Conservation (phyloP, 2,113 vertebrate species). For the Antechinus stuartii region DNA sequence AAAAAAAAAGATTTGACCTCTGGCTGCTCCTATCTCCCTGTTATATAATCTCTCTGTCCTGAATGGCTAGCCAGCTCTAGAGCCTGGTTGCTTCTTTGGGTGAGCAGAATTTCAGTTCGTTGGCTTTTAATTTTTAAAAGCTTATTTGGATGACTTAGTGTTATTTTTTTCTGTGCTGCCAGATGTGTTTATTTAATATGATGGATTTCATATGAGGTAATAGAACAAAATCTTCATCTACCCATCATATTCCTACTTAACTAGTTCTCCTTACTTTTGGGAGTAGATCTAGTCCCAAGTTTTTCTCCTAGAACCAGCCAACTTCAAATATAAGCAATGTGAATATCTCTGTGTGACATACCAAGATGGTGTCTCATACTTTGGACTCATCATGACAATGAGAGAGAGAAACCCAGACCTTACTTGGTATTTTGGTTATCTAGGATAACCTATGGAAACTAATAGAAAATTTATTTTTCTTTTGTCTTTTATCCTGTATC, state of each 20-base stretch:
- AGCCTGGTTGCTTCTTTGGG: constrained; percentile 43
- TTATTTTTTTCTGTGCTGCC: constrained; percentile 37
- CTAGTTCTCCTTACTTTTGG: constrained; percentile 36
- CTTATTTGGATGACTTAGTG: constrained; percentile 51
- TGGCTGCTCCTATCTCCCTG: constrained; percentile 32
- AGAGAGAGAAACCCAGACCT: constrained; percentile 58
- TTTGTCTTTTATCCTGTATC: neutral
- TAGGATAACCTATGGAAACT: constrained; percentile 48
- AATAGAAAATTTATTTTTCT: constrained; percentile 55
- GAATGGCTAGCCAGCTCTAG: neutral
- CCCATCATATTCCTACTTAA: constrained; percentile 33
- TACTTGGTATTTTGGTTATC: constrained; percentile 42
- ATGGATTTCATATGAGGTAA: constrained; percentile 51
- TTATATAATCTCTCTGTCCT: constrained; percentile 19
- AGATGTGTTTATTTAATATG: constrained; percentile 46
- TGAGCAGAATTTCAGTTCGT: constrained; percentile 43
- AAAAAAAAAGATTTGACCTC: constrained; percentile 39
- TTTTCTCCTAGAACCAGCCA: constrained; percentile 37
- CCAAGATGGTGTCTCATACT: constrained; percentile 68
- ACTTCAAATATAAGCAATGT: neutral
- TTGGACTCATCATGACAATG: constrained; percentile 56
- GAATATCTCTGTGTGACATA: constrained; percentile 51
- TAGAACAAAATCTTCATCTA: constrained; percentile 45
- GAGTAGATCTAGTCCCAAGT: neutral
- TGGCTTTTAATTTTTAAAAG: constrained; percentile 43